phyloP scores from a whole-genome alignment of 2,888 invertebrate genomes.

The Campoletis raptor region DNA sequence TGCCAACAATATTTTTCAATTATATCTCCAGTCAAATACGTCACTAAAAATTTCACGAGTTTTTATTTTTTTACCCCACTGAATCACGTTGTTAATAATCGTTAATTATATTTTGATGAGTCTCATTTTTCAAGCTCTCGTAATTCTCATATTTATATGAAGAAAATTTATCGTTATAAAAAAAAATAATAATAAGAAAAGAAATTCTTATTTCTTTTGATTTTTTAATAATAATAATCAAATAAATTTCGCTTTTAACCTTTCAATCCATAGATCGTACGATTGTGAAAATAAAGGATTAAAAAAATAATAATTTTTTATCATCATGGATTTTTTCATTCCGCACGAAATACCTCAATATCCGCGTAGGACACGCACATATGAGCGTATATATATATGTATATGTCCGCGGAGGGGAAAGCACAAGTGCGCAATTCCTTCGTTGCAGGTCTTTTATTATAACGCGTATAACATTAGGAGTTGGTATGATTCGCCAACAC shows the following conservation, averaged over 20 bases:
- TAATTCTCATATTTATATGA: background rate
- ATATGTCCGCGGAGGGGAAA: conserved; percentile 20
- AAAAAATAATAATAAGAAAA: too few relatives aligned
- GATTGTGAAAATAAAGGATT: background rate
- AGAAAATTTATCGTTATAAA: background rate
- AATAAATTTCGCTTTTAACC: background rate
- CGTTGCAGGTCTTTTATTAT: conserved; percentile 57
- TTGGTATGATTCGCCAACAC: conserved; percentile 44
- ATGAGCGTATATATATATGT: background rate
- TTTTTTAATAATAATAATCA: background rate
- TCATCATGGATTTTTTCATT: background rate
- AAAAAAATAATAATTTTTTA: background rate
- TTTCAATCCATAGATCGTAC: background rate
- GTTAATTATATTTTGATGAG: background rate
- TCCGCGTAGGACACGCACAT: conserved; percentile 20
- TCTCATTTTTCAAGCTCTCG: background rate
- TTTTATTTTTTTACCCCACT: background rate
- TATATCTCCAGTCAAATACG: background rate
- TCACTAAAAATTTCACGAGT: background rate
- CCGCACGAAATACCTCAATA: conserved; percentile 1
- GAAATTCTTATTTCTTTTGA: too few relatives aligned
- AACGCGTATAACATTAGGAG: conserved; percentile 35
- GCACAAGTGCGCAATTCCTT: conserved; percentile 66
- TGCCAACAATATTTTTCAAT: background rate
- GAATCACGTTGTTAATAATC: background rate